phyloP scores from a whole-genome alignment of 1,140 invertebrate species.

The Bombus cullumanus region DNA sequence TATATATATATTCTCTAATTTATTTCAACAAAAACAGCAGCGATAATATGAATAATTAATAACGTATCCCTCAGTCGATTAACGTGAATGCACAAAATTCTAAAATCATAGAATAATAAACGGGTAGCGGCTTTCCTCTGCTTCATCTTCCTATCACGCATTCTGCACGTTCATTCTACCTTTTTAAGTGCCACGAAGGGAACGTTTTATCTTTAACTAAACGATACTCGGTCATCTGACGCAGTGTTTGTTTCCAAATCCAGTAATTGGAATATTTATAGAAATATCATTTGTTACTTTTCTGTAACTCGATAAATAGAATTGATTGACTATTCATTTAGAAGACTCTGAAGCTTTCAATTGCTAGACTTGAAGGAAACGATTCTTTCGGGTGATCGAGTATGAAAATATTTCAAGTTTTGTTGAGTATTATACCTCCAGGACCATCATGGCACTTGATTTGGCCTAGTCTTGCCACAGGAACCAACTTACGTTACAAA shows the following conservation, averaged over 20 bases:
- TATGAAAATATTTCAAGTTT: conserved; percentile 13
- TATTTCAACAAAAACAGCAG: conserved; percentile 72
- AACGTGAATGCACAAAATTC: conserved; percentile 61
- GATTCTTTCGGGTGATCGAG: not conserved
- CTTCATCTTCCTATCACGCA: conserved; percentile 7
- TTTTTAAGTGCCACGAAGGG: conserved; percentile 19
- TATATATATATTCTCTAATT: conserved; percentile 67
- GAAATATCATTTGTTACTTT: not conserved
- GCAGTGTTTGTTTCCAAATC: not conserved
- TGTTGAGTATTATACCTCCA: conserved; percentile 11
- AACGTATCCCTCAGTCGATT: conserved; percentile 65
- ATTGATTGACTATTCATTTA: not conserved
- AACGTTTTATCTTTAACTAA: conserved; percentile 18
- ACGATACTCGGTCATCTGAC: not conserved
- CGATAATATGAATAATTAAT: conserved; percentile 64
- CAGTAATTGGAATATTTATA: conserved; percentile 7
- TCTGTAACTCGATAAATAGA: not conserved
- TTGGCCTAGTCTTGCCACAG: not conserved
- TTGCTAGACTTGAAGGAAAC: not conserved
- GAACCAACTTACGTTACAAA: conserved; percentile 17
- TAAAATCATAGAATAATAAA: conserved; percentile 64
- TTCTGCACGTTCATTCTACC: not conserved
- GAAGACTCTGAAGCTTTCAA: not conserved
- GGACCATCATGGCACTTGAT: conserved; percentile 11
- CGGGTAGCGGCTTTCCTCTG: conserved; percentile 29